A percentile compares a stretch with the other conserved stretches of the same genome.
These are phyloP conservation scores for Coremacera marginata DNA, from an alignment of 2,888 invertebrate genomes.

Conservation along the genomic window DNA sequence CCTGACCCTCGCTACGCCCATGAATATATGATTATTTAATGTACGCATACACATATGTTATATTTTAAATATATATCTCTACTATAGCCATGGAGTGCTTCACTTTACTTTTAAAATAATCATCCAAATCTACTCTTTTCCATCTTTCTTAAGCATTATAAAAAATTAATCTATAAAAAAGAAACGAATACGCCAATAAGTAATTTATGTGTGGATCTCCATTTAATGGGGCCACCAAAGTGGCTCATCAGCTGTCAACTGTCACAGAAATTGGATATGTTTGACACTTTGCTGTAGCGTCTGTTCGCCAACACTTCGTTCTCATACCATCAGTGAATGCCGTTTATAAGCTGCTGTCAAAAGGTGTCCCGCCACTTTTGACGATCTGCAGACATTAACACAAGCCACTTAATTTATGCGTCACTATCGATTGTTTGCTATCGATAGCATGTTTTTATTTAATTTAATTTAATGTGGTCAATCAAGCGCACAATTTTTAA, in stretches of 20 bases:
- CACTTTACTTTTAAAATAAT: too few relatives aligned
- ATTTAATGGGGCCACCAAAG: conserved; percentile 20
- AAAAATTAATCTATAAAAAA: too few relatives aligned
- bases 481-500: not conserved
- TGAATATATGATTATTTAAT: too few relatives aligned
- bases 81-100: too few relatives aligned
- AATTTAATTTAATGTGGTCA: not conserved
- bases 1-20: too few relatives aligned
- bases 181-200: too few relatives aligned
- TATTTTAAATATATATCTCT: too few relatives aligned
- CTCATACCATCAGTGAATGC: not conserved
- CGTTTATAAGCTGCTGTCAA: not conserved
- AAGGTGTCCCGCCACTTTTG: conserved; percentile 1
- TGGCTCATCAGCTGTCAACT: conserved; percentile 28
- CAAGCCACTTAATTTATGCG: not conserved
- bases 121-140: too few relatives aligned
- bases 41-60: too few relatives aligned
- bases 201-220: too few relatives aligned
- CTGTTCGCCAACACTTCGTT: not conserved
- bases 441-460: not conserved
- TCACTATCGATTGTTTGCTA: not conserved
- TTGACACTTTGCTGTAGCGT: conserved; percentile 27
- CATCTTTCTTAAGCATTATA: too few relatives aligned
- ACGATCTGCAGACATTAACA: not conserved
- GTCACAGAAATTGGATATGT: conserved; percentile 25